phyloP scores from a whole-genome alignment of 2,113 vertebrate species.

The Muntiacus muntjak region DNA sequence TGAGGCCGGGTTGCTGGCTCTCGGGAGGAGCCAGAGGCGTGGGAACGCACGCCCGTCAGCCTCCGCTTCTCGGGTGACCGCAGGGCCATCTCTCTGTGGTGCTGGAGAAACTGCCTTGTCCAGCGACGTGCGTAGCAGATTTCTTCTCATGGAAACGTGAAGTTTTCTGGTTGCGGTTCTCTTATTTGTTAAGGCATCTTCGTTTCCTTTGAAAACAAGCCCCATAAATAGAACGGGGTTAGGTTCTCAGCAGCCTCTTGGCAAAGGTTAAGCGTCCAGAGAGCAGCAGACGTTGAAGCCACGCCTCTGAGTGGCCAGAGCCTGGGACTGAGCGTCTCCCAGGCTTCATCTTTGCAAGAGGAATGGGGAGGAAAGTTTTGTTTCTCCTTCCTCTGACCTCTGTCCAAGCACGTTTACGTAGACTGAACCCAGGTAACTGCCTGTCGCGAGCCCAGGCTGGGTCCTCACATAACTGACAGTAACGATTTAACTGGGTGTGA shows the following conservation, averaged over 20 bases:
- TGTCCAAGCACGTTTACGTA: neutral
- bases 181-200: neutral
- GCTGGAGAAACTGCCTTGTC: conserved; percentile 1
- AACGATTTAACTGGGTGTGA: neutral
- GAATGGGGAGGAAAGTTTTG: fast-evolving
- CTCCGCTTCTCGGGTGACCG: neutral
- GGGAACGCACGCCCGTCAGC: neutral
- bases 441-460: neutral
- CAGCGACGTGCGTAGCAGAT: neutral
- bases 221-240: conserved; percentile 19
- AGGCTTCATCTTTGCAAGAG: neutral
- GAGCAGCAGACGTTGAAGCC: neutral
- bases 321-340: neutral
- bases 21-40: neutral
- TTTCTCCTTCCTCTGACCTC: neutral
- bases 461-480: neutral
- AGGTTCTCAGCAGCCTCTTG: neutral
- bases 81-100: neutral
- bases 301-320: neutral
- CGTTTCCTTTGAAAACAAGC: conserved; percentile 34
- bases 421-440: neutral
- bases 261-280: conserved; percentile 5
- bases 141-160: neutral
- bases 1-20: neutral
- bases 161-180: neutral